phyloP scores from a whole-genome alignment of 2,113 vertebrate genomes.

The Notothenia rossii region DNA sequence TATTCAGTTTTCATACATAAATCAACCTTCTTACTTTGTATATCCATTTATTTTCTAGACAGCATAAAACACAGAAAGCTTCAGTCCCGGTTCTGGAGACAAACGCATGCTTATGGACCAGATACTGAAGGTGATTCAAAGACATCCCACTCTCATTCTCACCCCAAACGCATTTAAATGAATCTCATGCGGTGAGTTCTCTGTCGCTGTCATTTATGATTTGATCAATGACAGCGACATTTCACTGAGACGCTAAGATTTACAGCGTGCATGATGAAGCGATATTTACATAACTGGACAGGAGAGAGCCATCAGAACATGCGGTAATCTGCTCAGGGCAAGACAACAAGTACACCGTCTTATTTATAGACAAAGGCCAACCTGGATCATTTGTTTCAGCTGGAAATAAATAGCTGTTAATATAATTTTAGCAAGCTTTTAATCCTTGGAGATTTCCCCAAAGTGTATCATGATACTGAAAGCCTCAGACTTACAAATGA shows the following conservation, averaged over 20 bases:
- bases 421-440: constrained; percentile 21
- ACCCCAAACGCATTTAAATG: constrained; percentile 39
- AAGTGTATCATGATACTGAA: constrained; percentile 41
- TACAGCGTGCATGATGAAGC: constrained; percentile 20
- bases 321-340: constrained; percentile 25
- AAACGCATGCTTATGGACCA: constrained; percentile 2
- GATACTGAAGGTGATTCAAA: constrained; percentile 32
- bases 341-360: constrained; percentile 6
- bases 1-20: not conserved
- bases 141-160: constrained; percentile 22
- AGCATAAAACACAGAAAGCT: not conserved
- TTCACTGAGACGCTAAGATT: constrained; percentile 28
- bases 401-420: constrained; percentile 12
- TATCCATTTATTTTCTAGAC: not conserved
- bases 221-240: constrained; percentile 41
- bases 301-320: constrained; percentile 28
- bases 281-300: constrained; percentile 45
- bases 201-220: constrained; percentile 49
- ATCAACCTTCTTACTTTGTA: not conserved
- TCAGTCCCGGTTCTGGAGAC: not conserved
- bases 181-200: constrained; percentile 18
- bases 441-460: constrained; percentile 16
- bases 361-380: constrained; percentile 32
- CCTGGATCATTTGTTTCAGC: constrained; percentile 37
- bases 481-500: constrained; percentile 50